Percentiles rank a stretch among this genome's conserved stretches.
Evolutionary conservation across 2,888 invertebrate species (phyloP).

Genomic region (Phyllotreta striolata): DNA sequence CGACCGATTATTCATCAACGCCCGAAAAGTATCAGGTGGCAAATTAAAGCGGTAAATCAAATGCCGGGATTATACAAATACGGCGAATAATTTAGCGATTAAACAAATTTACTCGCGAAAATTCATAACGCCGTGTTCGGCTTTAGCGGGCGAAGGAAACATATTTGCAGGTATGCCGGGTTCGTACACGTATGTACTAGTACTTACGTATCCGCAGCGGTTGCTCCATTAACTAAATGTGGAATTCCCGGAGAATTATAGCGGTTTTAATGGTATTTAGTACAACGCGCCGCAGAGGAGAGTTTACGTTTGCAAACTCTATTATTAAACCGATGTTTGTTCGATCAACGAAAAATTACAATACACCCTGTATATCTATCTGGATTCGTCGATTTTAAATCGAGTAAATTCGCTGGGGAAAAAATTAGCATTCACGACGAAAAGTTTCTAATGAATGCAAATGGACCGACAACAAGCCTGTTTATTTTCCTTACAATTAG

Average conservation of each 20-base stretch:
- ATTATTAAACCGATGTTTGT: conserved; percentile 1
- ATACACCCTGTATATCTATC: too few relatives aligned
- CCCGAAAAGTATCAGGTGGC: conserved; percentile 38
- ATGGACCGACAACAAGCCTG: conserved; percentile 37
- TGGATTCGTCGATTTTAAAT: too few relatives aligned
- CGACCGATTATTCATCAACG: conserved; percentile 35
- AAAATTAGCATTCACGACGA: conserved; percentile 27
- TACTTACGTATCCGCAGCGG: conserved; percentile 28
- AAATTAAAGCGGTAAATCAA: conserved; percentile 44
- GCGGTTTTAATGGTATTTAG: conserved; percentile 22
- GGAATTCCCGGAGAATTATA: conserved; percentile 27
- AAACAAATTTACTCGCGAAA: conserved; percentile 38
- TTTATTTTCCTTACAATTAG: conserved; percentile 39
- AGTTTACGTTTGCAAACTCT: too few relatives aligned
- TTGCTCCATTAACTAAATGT: conserved; percentile 28
- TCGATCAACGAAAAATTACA: background rate
- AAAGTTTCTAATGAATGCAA: conserved; percentile 38
- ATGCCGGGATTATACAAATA: conserved; percentile 41
- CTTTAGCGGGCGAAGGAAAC: conserved; percentile 10
- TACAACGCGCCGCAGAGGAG: background rate
- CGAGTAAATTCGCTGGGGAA: background rate
- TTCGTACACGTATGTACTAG: background rate
- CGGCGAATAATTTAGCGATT: conserved; percentile 39
- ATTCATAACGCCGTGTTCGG: conserved; percentile 39
- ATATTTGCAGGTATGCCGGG: conserved; percentile 28